These are phyloP conservation scores for Mythimna vitellina DNA, from an alignment of 2,888 invertebrate genomes.

Conservation along the genomic window DNA sequence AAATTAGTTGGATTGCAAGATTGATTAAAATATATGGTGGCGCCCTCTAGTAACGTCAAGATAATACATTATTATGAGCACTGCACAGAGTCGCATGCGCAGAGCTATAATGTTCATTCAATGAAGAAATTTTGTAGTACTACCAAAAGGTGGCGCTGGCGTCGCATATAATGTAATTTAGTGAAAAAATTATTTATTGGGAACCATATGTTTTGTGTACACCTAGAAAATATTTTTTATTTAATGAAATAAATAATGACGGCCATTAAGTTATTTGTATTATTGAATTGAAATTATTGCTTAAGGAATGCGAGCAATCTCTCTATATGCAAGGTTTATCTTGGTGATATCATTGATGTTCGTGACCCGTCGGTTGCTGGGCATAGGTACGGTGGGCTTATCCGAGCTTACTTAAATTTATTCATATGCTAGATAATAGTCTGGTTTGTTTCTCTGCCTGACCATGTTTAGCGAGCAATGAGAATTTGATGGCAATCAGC, in stretches of 20 bases:
- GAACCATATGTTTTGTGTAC: background rate
- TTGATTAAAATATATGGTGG: slow-evolving; percentile 38
- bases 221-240: background rate
- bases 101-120: slow-evolving; percentile 52
- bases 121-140: slow-evolving; percentile 44
- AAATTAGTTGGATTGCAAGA: background rate
- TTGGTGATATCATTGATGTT: slow-evolving; percentile 68
- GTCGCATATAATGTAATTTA: background rate
- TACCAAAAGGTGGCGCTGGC: slow-evolving; percentile 73
- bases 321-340: slow-evolving; percentile 32
- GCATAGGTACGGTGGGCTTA: slow-evolving; percentile 50
- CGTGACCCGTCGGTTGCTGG: slow-evolving; percentile 66
- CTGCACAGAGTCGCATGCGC: slow-evolving; percentile 60
- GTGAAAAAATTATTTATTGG: background rate
- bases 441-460: slow-evolving; percentile 67
- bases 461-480: slow-evolving; percentile 71
- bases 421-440: slow-evolving; percentile 75
- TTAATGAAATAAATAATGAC: too few species aligned
- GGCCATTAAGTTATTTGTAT: background rate
- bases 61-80: slow-evolving; percentile 52
- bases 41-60: slow-evolving; percentile 67
- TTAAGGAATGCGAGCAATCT: slow-evolving; percentile 5
- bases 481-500: slow-evolving; percentile 81
- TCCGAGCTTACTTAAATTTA: slow-evolving; percentile 69
- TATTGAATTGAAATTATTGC: background rate